Conservation (phyloP, 2,888 invertebrate genomes). For the Idaea aversata region DNA sequence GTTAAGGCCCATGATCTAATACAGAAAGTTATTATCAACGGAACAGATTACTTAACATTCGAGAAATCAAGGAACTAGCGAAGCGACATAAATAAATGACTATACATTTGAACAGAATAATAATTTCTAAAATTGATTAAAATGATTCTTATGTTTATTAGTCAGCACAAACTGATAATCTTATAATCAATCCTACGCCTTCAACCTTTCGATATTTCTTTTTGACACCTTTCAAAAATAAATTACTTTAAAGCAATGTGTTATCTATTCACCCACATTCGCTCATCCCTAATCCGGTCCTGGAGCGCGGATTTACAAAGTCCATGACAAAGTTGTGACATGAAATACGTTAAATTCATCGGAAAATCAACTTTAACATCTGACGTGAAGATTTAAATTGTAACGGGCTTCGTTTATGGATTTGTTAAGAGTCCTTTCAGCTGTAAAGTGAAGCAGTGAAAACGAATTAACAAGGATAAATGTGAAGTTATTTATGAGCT, state of each 20-base stretch:
- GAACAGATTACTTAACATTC: neutral
- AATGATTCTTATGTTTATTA: neutral
- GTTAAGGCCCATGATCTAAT: neutral
- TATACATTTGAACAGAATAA: neutral
- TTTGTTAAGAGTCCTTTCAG: slow-evolving; percentile 23
- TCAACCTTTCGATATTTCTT: neutral
- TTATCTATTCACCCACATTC: slow-evolving; percentile 3
- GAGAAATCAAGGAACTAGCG: neutral
- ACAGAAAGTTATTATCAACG: neutral
- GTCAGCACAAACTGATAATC: neutral
- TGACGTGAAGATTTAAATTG: slow-evolving; percentile 26
- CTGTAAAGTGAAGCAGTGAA: slow-evolving; percentile 12
- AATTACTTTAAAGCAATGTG: neutral
- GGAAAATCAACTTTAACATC: slow-evolving; percentile 27
- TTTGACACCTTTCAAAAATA: neutral
- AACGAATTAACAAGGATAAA: slow-evolving; percentile 21
- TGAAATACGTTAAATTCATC: slow-evolving; percentile 26
- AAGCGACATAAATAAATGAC: neutral
- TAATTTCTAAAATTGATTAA: neutral
- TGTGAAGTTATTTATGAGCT: slow-evolving; percentile 5
- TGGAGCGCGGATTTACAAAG: slow-evolving; percentile 4
- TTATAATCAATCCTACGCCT: neutral
- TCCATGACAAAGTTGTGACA: slow-evolving; percentile 29
- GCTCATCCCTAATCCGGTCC: neutral
- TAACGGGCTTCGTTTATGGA: slow-evolving; percentile 21